Base-by-base conservation (phyloP, 2,113 vertebrate species). In the Camelus bactrianus region DNA sequence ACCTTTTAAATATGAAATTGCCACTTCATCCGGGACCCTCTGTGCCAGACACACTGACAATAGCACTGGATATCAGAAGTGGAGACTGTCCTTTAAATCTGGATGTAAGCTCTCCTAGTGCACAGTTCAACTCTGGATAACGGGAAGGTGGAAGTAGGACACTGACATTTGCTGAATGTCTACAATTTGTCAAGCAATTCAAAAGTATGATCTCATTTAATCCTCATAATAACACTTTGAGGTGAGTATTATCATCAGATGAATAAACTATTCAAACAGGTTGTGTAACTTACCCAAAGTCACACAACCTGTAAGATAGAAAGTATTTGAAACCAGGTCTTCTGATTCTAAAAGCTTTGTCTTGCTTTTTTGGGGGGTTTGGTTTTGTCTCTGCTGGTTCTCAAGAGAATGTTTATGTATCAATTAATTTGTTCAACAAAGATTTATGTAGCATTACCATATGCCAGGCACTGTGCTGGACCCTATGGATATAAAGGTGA, bases 141-240 rank as follows among this genome's bases (percentile, higher is more conserved):
- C 22, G 1, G 46, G 12, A 92, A 69, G 14, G 70, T 70, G 15
- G 46, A 91, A 70, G 35, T 30, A 38, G 38, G 70, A 94, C 84
- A 84, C 32, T 54, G 77, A 72, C 77, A 30, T 84, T 65, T 94
- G 48, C 30, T 56, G 58, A 93, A 86, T 54, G 67, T 70, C 62
- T 65, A 50, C 30, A 82, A 64, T 86, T 79, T 90, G 89, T 58
- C 20, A 82, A 79, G 24, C 69, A 86, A 82, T 79, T 94, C 77
- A 50, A 83, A 96, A 80, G 16, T 64, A 56, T 86, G 81, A 67
- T 76, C 89, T 94, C 77, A 65, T 67, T 94, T 92, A 79, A 82
- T 91, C 38, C 12, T 72, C 77, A 80, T n/a, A 81, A 89, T 62
- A 82, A 89, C 35, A 76, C 52, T 64, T 64, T 30, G 32, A 67